Percentiles rank a stretch among this genome's conserved stretches.
Evolutionary conservation across 1,140 invertebrate genomes (phyloP).

Genomic region (Spodoptera litura): DNA sequence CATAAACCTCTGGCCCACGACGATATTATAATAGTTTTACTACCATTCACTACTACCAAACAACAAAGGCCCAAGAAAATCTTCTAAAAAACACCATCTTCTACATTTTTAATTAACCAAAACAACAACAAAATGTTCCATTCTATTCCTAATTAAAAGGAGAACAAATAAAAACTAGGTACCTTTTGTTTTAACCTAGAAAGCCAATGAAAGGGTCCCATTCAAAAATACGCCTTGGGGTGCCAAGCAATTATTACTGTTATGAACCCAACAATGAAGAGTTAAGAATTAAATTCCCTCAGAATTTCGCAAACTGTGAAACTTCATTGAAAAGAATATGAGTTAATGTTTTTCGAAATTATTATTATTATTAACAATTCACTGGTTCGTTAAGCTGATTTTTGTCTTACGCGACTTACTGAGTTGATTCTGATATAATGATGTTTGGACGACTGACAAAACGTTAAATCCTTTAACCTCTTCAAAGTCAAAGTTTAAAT

Average conservation of each 20-base stretch:
- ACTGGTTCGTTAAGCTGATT: no score
- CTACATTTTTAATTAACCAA: conserved; percentile 15
- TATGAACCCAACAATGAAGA: conserved; percentile 45
- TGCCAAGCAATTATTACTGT: conserved; percentile 46
- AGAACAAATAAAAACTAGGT: conserved; percentile 42
- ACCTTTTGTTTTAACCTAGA: conserved; percentile 46
- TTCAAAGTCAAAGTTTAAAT: no score
- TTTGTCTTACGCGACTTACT: neutral
- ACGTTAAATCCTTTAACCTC: no score
- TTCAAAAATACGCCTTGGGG: conserved; percentile 48
- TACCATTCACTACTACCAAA: no score
- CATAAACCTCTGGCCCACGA: no score
- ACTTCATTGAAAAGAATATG: conserved; percentile 38
- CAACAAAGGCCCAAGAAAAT: no score
- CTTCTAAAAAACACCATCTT: neutral
- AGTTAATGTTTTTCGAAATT: conserved; percentile 27
- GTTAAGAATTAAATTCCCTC: conserved; percentile 36
- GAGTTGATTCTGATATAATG: no score
- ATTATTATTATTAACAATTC: no score
- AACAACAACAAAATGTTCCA: conserved; percentile 13
- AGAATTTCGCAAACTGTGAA: conserved; percentile 43
- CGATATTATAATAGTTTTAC: no score
- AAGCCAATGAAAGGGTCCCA: conserved; percentile 46
- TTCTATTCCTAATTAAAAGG: conserved; percentile 50
- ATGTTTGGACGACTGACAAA: no score